phyloP scores from a whole-genome alignment of 2,888 invertebrate genomes.

The Diplazon laetatorius region DNA sequence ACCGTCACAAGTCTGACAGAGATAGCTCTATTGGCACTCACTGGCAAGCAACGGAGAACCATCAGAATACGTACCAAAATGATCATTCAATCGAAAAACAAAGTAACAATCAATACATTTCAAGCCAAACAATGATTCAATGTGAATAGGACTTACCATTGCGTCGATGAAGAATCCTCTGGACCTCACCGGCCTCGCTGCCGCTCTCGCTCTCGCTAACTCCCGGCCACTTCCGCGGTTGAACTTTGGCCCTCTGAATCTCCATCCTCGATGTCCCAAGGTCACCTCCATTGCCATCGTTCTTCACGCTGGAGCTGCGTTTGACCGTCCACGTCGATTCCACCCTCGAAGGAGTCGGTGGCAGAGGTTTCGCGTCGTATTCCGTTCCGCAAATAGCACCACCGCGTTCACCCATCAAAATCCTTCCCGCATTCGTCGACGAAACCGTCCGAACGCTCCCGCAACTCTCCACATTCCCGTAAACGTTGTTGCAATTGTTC shows the following conservation, averaged over 20 bases:
- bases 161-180: constrained; percentile 84
- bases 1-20: too few relatives aligned
- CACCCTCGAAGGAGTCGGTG: constrained; percentile 76
- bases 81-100: too few relatives aligned
- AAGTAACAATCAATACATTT: too few relatives aligned
- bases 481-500: constrained; percentile 63
- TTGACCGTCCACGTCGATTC: constrained; percentile 66
- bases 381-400: constrained; percentile 66
- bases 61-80: too few relatives aligned
- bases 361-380: constrained; percentile 82
- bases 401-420: constrained; percentile 22
- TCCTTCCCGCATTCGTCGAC: constrained; percentile 31
- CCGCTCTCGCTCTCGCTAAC: constrained; percentile 87
- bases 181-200: constrained; percentile 89
- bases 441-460: constrained; percentile 9
- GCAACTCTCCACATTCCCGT: constrained; percentile 62
- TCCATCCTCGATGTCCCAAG: constrained; percentile 50
- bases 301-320: constrained; percentile 66
- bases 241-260: constrained; percentile 59
- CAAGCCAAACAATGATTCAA: too few relatives aligned
- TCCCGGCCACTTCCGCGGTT: constrained; percentile 70
- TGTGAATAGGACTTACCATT: constrained; percentile 72
- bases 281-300: constrained; percentile 43
- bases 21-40: too few relatives aligned
- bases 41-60: too few relatives aligned